These are phyloP conservation scores for Cyphomyrus discorhynchus DNA, from an alignment of 2,113 vertebrate species.

Conservation along the genomic window DNA sequence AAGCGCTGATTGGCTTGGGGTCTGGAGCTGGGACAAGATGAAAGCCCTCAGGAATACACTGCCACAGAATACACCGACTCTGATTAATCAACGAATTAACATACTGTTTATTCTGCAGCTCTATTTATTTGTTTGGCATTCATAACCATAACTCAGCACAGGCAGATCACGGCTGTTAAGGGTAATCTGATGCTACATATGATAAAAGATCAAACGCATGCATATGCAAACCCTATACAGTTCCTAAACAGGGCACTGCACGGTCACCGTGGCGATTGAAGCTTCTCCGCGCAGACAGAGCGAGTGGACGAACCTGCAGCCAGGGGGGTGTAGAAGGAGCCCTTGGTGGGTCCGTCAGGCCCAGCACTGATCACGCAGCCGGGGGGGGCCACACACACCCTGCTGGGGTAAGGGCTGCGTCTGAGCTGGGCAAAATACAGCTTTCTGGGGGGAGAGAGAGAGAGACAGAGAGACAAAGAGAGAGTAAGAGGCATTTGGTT, in stretches of 20 bases:
- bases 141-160: neutral
- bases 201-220: neutral
- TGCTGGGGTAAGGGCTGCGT: constrained; percentile 80
- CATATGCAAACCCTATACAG: neutral
- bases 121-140: constrained; percentile 6
- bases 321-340: constrained; percentile 76
- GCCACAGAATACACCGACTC: neutral
- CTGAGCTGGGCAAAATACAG: constrained; percentile 82
- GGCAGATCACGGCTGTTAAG: neutral
- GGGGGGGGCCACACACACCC: constrained; percentile 72
- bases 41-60: too few relatives aligned
- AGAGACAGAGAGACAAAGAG: neutral
- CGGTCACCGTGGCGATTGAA: neutral
- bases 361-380: constrained; percentile 80
- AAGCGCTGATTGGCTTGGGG: constrained; percentile 36
- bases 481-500: neutral
- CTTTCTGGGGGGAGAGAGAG: constrained; percentile 59
- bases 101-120: neutral
- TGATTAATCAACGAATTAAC: neutral
- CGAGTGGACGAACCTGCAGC: constrained; percentile 63
- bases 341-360: constrained; percentile 77
- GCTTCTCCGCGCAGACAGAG: neutral
- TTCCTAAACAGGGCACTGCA: neutral
- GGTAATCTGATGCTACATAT: neutral
- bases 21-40: constrained; percentile 40